These are phyloP conservation scores for Premnoplex brunnescens DNA, from an alignment of 2,797 vertebrate species.

Conservation along the genomic window DNA sequence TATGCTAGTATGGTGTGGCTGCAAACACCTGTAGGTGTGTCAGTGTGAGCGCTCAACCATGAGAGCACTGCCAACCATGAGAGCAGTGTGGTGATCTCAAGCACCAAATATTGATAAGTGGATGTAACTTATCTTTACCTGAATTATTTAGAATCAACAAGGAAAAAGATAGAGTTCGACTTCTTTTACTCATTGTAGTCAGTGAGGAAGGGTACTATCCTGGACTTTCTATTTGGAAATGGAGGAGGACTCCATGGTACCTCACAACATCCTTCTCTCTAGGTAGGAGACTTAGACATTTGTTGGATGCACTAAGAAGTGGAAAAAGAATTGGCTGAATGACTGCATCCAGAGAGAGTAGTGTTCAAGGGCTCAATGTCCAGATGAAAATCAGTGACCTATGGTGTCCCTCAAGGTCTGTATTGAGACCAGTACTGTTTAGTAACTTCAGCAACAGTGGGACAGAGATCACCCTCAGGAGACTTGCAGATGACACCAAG, in stretches of 20 bases:
- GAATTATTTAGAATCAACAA: slow-evolving; percentile 21
- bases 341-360: neutral
- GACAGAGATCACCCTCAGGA: neutral
- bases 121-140: neutral
- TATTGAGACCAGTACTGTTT: neutral
- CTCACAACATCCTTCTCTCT: neutral
- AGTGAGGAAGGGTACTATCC: neutral
- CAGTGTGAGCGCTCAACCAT: neutral
- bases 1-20: neutral
- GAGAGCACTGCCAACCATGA: neutral
- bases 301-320: neutral
- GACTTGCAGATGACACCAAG: neutral
- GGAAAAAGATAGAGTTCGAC: neutral
- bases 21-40: neutral
- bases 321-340: neutral
- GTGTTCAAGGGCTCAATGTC: neutral
- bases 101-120: slow-evolving; percentile 9
- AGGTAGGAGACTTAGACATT: neutral
- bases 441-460: neutral
- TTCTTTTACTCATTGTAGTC: neutral
- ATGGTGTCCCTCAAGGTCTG: neutral
- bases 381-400: neutral
- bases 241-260: neutral
- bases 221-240: neutral
- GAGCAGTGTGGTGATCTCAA: neutral